A percentile compares a stretch with the other conserved stretches of the same genome.
Evolutionary conservation across 1,140 invertebrate species (phyloP).

Genomic region (Lordiphosa stackelbergi): DNA sequence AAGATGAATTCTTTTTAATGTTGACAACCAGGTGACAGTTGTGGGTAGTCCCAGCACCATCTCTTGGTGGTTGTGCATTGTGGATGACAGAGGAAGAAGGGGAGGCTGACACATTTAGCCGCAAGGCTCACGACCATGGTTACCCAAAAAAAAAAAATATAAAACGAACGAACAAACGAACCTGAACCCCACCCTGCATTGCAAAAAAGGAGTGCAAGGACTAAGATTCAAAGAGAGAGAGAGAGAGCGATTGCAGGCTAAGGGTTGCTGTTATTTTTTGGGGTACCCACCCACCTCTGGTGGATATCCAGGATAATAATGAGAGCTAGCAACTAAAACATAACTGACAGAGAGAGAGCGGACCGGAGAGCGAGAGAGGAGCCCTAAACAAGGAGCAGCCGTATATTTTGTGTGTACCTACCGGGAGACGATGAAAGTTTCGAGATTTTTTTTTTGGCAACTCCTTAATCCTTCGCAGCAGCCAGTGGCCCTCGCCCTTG

Average conservation of each 20-base stretch:
- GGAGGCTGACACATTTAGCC: constrained; percentile 58
- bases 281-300: constrained; percentile 15
- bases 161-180: constrained; percentile 19
- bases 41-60: not conserved
- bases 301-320: constrained; percentile 19
- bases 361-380: constrained; percentile 19
- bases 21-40: not conserved
- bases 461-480: constrained; percentile 46
- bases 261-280: constrained; percentile 25
- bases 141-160: constrained; percentile 40
- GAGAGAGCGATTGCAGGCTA: constrained; percentile 12
- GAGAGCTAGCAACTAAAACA: constrained; percentile 26
- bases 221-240: constrained; percentile 7
- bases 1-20: constrained; percentile 6
- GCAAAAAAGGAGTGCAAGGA: constrained; percentile 22
- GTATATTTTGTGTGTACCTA: constrained; percentile 77
- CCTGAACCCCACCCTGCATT: constrained; percentile 11
- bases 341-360: constrained; percentile 15
- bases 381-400: constrained; percentile 65
- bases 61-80: constrained; percentile 27
- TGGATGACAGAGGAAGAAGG: constrained; percentile 21
- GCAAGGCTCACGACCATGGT: constrained; percentile 55
- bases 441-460: constrained; percentile 26
- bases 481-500: constrained; percentile 59
- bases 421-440: constrained; percentile 72